Evolutionary conservation across 2,888 invertebrate genomes (phyloP), one percentile per base, ranked within the genome.

Genomic region (Brenthis hecate): DNA sequence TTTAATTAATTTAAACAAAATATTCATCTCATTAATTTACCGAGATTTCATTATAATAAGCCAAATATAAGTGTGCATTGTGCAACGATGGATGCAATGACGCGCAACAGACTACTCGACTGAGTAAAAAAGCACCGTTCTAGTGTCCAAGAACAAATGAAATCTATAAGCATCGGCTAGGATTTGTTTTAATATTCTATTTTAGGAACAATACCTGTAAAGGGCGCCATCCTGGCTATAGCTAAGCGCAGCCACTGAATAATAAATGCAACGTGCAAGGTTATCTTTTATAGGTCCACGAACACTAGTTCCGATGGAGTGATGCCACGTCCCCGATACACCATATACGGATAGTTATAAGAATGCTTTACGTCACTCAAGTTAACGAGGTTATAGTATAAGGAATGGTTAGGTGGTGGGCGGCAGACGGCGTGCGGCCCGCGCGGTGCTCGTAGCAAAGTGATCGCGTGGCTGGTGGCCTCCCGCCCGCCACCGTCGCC

Each of bases 221-320:
- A 81, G 81, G 85, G 82, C 91, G 90, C 92, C 92, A 92, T 92
- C 89, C 89, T 91, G 87, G 81, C 85, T 82, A 83, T 82, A 81
- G 85, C 80, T 83, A 80, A 87, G 85, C 88, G 85, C 85, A 85
- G 85, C 80, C 84, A 87, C 89, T 92, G 91, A 91, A 92, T 92
- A 88, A 91, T 91, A 86, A 82, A 92, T 91, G 90, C 86, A 87
- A 79, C 81, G 78, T 77, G 77, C 88, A 87, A 90, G 88, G 89
- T 89, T 91, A 86, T 82, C 76, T 81, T 75, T 77, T 78, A 78
- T 77, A 74, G 78, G 79, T 81, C 77, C 75, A 77, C 74, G 75
- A 76, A 74, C 81, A 80, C 80, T 78, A 58, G 65, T 78, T 79
- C 77, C 78, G 74, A 76, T 80, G 79, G 78, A 80, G 76, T 71